These are phyloP conservation scores for Lasius fuliginosus DNA, from an alignment of 2,888 invertebrate genomes.

Conservation along the genomic window DNA sequence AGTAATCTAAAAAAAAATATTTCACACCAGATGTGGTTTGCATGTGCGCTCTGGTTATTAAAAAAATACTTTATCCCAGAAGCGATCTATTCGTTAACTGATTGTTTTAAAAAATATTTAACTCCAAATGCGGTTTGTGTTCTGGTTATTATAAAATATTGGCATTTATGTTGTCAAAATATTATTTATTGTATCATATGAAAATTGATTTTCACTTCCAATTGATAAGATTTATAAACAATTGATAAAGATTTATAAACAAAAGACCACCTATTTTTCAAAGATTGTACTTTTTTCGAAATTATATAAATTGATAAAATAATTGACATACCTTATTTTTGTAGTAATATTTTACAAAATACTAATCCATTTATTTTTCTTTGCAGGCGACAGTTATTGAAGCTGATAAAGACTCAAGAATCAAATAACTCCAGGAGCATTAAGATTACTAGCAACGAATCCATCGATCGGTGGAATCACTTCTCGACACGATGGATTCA, in stretches of 20 bases:
- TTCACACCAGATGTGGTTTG: background rate
- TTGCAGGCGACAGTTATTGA: background rate
- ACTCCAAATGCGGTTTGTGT: background rate
- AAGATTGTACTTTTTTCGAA: background rate
- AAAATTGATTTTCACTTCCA: background rate
- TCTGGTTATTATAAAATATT: background rate
- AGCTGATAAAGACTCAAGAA: background rate
- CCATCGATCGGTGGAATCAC: no score
- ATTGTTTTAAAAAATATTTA: background rate
- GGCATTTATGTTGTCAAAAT: background rate
- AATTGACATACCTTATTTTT: background rate
- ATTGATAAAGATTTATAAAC: no score
- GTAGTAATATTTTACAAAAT: background rate
- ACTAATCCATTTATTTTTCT: background rate
- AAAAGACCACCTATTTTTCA: background rate
- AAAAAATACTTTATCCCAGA: background rate
- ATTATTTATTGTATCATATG: background rate
- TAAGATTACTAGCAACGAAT: background rate
- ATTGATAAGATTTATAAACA: background rate
- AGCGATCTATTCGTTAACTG: background rate
- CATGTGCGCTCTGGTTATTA: background rate
- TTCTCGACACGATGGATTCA: no score
- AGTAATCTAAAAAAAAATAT: background rate
- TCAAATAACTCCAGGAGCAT: background rate
- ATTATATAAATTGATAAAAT: no score